Percentiles rank a stretch among this genome's conserved stretches.
Evolutionary conservation across 2,888 invertebrate species (phyloP).

Genomic region (Podotricha telesiphe): DNA sequence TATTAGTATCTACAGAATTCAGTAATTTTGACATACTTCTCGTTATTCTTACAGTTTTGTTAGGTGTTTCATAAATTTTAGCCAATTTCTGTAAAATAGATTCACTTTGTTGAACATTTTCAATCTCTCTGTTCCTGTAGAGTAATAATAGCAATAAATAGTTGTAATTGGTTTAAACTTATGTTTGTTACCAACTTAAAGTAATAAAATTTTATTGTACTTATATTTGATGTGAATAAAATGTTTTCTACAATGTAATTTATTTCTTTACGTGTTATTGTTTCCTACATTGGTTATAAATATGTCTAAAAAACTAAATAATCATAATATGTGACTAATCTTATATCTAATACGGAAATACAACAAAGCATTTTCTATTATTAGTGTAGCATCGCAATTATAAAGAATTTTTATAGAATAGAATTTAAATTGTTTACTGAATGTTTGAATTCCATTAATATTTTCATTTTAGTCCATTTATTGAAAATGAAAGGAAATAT

Average conservation of each 20-base stretch:
- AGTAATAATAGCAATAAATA: conserved; percentile 29
- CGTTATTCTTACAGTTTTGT: conserved; percentile 50
- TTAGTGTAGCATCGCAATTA: too few species aligned
- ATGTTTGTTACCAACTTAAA: conserved; percentile 45
- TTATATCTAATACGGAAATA: too few species aligned
- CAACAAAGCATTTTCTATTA: too few species aligned
- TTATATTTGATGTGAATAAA: conserved; percentile 68
- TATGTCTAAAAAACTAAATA: too few species aligned
- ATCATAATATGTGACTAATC: too few species aligned
- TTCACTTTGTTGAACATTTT: background rate
- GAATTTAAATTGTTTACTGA: too few species aligned
- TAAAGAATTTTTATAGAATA: too few species aligned
- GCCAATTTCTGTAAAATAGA: conserved; percentile 8
- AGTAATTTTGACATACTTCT: conserved; percentile 53
- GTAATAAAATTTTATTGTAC: conserved; percentile 59
- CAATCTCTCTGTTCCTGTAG: conserved; percentile 28
- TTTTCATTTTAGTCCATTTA: background rate
- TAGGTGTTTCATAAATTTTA: background rate
- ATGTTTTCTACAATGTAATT: conserved; percentile 50
- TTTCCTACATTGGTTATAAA: too few species aligned
- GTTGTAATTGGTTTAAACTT: conserved; percentile 36
- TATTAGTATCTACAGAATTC: conserved; percentile 43
- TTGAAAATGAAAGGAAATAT: background rate
- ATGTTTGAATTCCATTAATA: too few species aligned
- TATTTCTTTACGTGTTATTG: conserved; percentile 16